These are phyloP conservation scores for Diarsia brunnea DNA, from an alignment of 2,888 invertebrate genomes.

Conservation along the genomic window DNA sequence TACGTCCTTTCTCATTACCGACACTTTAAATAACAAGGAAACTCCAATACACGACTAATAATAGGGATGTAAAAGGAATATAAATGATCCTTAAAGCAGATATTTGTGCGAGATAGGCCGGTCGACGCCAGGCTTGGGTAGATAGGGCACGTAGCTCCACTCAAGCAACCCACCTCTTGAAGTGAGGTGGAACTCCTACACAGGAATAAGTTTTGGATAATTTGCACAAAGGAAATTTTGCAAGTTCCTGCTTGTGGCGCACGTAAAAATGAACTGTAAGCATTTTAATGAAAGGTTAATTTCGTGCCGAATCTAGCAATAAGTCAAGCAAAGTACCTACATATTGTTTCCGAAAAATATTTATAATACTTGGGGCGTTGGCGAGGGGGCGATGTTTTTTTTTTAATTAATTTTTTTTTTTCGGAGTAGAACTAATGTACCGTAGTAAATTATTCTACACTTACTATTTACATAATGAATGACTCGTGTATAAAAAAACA, in stretches of 20 bases:
- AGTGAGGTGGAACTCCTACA: conserved; percentile 27
- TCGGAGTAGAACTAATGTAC: background rate
- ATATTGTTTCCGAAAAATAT: background rate
- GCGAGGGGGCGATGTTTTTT: background rate
- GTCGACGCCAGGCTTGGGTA: conserved; percentile 40
- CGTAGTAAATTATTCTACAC: background rate
- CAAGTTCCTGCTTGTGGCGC: background rate
- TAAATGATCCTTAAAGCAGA: conserved; percentile 72
- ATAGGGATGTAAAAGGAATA: conserved; percentile 66
- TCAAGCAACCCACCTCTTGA: conserved; percentile 44
- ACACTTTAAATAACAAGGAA: conserved; percentile 60
- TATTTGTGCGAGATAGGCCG: conserved; percentile 69
- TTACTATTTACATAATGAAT: background rate
- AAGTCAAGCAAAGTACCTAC: background rate
- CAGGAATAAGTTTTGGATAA: conserved; percentile 58
- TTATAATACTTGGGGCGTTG: background rate
- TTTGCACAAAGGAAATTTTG: conserved; percentile 44
- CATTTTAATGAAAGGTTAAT: background rate
- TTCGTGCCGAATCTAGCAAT: background rate
- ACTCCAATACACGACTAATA: conserved; percentile 60
- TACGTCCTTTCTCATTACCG: conserved; percentile 34
- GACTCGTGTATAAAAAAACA: too few species aligned
- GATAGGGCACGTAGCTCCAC: conserved; percentile 63
- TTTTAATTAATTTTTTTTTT: background rate
- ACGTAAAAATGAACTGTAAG: background rate